Percentiles rank a stretch among this genome's conserved stretches.
Evolutionary conservation across 2,888 invertebrate species (phyloP).

Genomic region (Trachelus tabidus): DNA sequence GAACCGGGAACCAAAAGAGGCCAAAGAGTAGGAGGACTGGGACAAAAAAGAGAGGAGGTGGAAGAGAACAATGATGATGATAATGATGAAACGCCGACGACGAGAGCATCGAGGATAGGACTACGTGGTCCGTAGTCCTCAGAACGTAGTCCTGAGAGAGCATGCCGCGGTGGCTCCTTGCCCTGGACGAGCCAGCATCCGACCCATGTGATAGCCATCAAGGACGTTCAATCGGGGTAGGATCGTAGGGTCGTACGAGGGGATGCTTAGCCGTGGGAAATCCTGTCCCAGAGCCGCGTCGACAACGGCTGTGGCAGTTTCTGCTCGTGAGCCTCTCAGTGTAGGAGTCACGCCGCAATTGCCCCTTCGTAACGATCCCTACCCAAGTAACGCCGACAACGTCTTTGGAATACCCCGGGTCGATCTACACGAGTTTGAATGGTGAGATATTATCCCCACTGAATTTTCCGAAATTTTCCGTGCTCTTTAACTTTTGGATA

Average conservation of each 20-base stretch:
- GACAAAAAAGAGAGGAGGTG: background rate
- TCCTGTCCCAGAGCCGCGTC: conserved; percentile 36
- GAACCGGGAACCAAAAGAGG: background rate
- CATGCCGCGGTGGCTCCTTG: conserved; percentile 51
- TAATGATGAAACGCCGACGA: conserved; percentile 19
- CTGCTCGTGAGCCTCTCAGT: background rate
- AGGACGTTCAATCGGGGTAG: conserved; percentile 37
- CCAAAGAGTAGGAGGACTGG: background rate
- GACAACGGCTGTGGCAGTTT: conserved; percentile 25
- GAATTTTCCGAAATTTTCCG: background rate
- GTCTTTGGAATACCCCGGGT: conserved; percentile 34
- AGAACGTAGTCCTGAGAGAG: conserved; percentile 28
- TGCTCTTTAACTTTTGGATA: background rate
- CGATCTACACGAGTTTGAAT: conserved; percentile 42
- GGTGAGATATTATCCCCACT: conserved; percentile 32
- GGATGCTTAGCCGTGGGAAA: conserved; percentile 51
- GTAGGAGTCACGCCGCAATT: background rate
- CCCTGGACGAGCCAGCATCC: conserved; percentile 53
- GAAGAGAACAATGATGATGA: conserved; percentile 14
- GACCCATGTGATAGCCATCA: conserved; percentile 44
- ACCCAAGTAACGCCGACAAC: conserved; percentile 26
- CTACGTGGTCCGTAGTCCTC: conserved; percentile 20
- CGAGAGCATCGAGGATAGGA: conserved; percentile 19
- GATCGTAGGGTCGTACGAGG: conserved; percentile 39
- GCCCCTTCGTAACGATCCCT: conserved; percentile 17